Evolutionary conservation across 2,888 invertebrate species (phyloP), one percentile per base, ranked within the genome.

Genomic region (Caradrina kadenii): DNA sequence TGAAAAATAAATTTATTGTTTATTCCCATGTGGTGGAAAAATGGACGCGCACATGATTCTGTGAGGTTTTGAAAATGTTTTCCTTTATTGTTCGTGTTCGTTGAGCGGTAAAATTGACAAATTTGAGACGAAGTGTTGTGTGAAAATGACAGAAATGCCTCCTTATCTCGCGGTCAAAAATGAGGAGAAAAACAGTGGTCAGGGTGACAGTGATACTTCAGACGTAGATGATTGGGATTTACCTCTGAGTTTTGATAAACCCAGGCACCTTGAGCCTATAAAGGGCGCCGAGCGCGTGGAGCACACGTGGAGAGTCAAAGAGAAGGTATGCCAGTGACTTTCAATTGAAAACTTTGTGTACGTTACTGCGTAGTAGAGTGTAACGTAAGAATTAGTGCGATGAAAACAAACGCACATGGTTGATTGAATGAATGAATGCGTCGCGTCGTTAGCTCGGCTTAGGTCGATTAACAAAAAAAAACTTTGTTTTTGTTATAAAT

Each of bases 251-350:
- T 98, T 98, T 90, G 96, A 96, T 87, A 96, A 97, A 90, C 97
- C 97, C 73, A 96, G 98, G 84, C 96, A 96, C 81, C 86, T 90
- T 68, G 96, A 96, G 85, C 90, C 92, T 64, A 95, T 96, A 77
- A 93, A 94, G 81, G 95, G 94, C 11, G 90, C 91, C 48, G 94
- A 96, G 56, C 98, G 98, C 87, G 96, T 96, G 69, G 98, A 98
- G 86, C 98, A 98, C 87, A 97, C 98, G 78, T 99, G 99, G 99
- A 96, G 99, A 85, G 98, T 99, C 96, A 98, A 99, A 91, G 99
- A 99, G 91, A 97, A 98, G 96, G 98, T 98, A 92, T 89, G 93
- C 49, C 19, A n/a, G 53, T 56, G 22, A 59, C 58, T 69, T 72
- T 69, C 58, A 50, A 68, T 73, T 64, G 53, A 79, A 83, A 85